These are phyloP conservation scores for Meandrusa payeni DNA, from an alignment of 2,888 invertebrate genomes.

Conservation along the genomic window DNA sequence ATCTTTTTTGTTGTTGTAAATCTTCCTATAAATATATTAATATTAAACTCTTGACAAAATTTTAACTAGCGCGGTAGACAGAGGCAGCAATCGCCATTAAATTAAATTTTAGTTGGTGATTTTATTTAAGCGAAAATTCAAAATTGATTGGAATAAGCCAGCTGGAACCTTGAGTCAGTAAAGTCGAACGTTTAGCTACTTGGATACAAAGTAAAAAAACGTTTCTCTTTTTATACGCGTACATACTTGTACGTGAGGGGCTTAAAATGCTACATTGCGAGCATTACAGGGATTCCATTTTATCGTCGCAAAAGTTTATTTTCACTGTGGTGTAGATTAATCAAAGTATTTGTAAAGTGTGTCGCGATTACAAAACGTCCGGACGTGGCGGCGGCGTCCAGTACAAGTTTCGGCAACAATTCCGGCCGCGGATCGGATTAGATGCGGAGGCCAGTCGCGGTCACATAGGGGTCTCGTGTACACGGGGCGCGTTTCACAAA, in stretches of 20 bases:
- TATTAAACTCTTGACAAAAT: too few relatives aligned
- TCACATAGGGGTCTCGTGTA: constrained; percentile 67
- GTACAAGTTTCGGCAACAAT: constrained; percentile 66
- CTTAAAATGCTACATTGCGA: constrained; percentile 47
- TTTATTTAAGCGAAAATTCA: too few relatives aligned
- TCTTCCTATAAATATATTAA: too few relatives aligned
- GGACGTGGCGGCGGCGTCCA: constrained; percentile 42
- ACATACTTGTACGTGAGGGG: neutral
- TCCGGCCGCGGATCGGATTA: constrained; percentile 54
- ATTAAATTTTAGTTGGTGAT: too few relatives aligned
- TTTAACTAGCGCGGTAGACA: too few relatives aligned
- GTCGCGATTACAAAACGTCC: constrained; percentile 58
- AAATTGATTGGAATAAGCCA: too few relatives aligned
- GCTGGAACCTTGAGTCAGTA: too few relatives aligned
- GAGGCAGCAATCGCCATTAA: too few relatives aligned
- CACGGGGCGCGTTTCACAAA: constrained; percentile 78
- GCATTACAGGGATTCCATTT: constrained; percentile 63
- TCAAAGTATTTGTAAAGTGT: constrained; percentile 67
- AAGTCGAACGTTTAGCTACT: too few relatives aligned
- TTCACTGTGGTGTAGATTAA: constrained; percentile 70
- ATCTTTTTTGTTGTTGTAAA: too few relatives aligned
- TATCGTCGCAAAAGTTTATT: constrained; percentile 66
- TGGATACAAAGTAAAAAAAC: too few relatives aligned
- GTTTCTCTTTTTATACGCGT: too few relatives aligned
- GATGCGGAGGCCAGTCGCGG: constrained; percentile 71